Evolutionary conservation across 2,888 invertebrate species (phyloP), one percentile per base, ranked within the genome.

Genomic region (Lamellibrachia satsuma): DNA sequence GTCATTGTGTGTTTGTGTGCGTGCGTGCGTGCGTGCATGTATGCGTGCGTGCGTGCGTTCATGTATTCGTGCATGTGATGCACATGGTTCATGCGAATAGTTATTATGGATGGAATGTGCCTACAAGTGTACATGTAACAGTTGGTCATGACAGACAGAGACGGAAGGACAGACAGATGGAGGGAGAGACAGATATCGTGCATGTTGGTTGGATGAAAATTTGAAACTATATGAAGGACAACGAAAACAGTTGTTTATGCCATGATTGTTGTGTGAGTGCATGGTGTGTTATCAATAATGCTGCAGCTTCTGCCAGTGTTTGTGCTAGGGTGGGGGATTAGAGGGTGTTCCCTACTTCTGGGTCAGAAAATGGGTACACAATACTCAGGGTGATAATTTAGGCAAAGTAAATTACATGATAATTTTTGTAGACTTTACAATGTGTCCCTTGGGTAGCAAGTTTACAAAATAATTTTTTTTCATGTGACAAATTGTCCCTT

Each of bases 221-320:
- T 2, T 75, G 15, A 22, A 75, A 75, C 22, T 75, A 75, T 39
- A 39, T 11, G 75, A 75, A 75, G 75, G 75, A 75, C 75, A 22
- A 75, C 75, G n/a, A 75, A 15, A 15, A 22, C 75, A 22, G 75
- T 75, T 22, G 22, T 75, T 11, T 75, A 75, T 22, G 3, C 2
- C 22, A 22, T 75, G 75, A 75, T 75, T 75, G 75, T 75, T 75
- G 75, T 75, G 75, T 75, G 75, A 75, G 22, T 75, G 75, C 75
- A 75, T 75, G 75, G 75, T 22, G 75, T 60, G 75, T 75, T 75
- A 75, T 22, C 75, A 75, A 75, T 75, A 75, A 75, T 75, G 75
- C n/a, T 75, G 75, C 22, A 6, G 75, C 75, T 75, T 75, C n/a
- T 75, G 22, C 75, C 75, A 75, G 75, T 75, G 75, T 75, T 15